phyloP scores from a whole-genome alignment of 2,888 invertebrate genomes.

The Adineta ricciae region DNA sequence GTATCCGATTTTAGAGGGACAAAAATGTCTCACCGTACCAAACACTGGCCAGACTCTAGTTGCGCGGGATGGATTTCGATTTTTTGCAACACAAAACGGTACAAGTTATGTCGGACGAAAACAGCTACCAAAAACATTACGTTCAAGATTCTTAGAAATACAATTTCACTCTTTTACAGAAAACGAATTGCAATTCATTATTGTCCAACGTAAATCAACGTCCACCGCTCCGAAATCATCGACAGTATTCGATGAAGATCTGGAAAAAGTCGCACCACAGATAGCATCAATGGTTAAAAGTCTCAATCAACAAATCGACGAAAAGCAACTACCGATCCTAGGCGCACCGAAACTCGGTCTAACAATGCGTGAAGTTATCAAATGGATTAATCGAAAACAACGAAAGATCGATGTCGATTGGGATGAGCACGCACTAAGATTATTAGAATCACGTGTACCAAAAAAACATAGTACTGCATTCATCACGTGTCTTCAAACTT shows the following conservation, averaged over 20 bases:
- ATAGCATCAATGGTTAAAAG: neutral
- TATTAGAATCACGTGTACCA: neutral
- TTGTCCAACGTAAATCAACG: neutral
- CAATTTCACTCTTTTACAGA: neutral
- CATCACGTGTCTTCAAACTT: neutral
- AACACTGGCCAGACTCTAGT: neutral
- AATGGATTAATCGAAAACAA: conserved; percentile 8
- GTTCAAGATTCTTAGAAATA: neutral
- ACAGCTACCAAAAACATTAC: neutral
- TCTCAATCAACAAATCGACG: neutral
- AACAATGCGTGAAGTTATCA: conserved; percentile 13
- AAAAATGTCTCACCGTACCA: neutral
- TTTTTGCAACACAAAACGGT: conserved; percentile 11
- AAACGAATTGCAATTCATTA: neutral
- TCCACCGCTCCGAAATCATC: neutral
- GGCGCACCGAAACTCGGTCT: neutral
- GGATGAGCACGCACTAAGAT: neutral
- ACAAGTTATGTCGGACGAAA: neutral
- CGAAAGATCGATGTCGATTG: neutral
- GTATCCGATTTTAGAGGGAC: neutral
- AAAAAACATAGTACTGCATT: neutral
- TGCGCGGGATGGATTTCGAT: neutral
- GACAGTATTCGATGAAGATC: neutral
- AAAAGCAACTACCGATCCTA: neutral
- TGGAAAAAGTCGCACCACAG: neutral